Evolutionary conservation across 2,113 vertebrate genomes (phyloP).

Genomic region (Fulica atra): DNA sequence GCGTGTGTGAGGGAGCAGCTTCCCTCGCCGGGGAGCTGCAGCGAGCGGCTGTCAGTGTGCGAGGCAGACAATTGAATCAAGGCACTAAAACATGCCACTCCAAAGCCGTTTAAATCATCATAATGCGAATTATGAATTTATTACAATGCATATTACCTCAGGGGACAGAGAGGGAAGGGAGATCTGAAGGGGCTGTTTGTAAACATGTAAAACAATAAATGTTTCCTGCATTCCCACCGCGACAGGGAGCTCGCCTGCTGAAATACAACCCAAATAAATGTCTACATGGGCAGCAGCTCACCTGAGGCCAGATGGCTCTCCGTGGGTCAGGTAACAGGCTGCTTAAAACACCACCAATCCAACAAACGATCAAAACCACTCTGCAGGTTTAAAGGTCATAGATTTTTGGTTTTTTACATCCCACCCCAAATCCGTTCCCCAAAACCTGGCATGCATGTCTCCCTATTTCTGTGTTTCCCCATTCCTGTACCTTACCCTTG

Average conservation of each 20-base stretch:
- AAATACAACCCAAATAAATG: not conserved
- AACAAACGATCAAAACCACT: not conserved
- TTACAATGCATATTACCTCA: slow-evolving; percentile 60
- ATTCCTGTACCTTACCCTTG: not conserved
- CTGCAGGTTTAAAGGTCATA: not conserved
- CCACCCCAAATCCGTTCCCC: not conserved
- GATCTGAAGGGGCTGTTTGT: slow-evolving; percentile 73
- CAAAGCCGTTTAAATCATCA: slow-evolving; percentile 72
- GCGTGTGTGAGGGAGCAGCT: slow-evolving; percentile 24
- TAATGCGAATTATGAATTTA: slow-evolving; percentile 72
- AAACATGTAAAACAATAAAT: slow-evolving; percentile 67
- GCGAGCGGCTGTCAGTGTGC: slow-evolving; percentile 50
- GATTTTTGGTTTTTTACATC: not conserved
- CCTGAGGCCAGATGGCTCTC: not conserved
- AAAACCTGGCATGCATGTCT: too few species aligned
- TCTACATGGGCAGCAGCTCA: not conserved
- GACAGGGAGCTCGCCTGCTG: not conserved
- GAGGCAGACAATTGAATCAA: slow-evolving; percentile 71
- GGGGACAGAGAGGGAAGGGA: slow-evolving; percentile 64
- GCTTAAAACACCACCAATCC: not conserved
- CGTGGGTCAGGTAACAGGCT: not conserved
- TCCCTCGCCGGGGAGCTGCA: slow-evolving; percentile 31
- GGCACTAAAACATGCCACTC: slow-evolving; percentile 72
- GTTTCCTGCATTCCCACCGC: not conserved
- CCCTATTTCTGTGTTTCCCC: not conserved